Evolutionary conservation across 2,113 vertebrate species (phyloP).

Genomic region (Zingel zingel): DNA sequence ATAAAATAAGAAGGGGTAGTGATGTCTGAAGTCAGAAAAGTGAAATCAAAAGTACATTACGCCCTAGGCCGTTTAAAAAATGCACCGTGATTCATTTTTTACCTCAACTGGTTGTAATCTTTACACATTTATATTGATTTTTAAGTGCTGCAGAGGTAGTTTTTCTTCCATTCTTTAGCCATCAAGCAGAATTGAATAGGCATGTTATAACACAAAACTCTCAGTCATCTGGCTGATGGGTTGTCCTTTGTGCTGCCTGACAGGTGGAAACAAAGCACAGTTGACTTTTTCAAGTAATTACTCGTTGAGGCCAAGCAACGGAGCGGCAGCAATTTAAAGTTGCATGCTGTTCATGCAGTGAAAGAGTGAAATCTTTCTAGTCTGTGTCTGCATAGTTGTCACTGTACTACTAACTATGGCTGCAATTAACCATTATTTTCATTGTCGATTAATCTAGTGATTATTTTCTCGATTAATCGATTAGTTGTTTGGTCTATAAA

Average conservation of each 20-base stretch:
- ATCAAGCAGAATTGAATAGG: slow-evolving; percentile 27
- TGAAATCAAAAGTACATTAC: no score
- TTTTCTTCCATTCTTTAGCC: slow-evolving; percentile 15
- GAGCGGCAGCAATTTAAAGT: slow-evolving; percentile 59
- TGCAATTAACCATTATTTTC: no score
- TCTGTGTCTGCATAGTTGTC: neutral
- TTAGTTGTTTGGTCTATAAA: no score
- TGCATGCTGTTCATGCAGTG: slow-evolving; percentile 44
- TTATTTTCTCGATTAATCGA: no score
- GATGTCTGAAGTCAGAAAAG: no score
- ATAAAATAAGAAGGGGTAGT: no score
- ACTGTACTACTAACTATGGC: neutral
- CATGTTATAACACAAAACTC: slow-evolving; percentile 46
- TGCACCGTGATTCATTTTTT: no score
- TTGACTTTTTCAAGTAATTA: slow-evolving; percentile 64
- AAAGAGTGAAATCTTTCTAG: neutral
- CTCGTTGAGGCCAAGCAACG: slow-evolving; percentile 47
- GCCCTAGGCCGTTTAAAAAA: no score
- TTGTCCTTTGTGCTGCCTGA: slow-evolving; percentile 53
- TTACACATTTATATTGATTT: no score
- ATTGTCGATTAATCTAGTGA: no score
- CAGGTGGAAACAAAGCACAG: slow-evolving; percentile 66
- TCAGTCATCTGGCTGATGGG: slow-evolving; percentile 54
- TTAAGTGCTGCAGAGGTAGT: neutral
- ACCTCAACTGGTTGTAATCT: no score